Conservation (phyloP, 2,797 vertebrate genomes). For the Coranthus polyacanthus region DNA sequence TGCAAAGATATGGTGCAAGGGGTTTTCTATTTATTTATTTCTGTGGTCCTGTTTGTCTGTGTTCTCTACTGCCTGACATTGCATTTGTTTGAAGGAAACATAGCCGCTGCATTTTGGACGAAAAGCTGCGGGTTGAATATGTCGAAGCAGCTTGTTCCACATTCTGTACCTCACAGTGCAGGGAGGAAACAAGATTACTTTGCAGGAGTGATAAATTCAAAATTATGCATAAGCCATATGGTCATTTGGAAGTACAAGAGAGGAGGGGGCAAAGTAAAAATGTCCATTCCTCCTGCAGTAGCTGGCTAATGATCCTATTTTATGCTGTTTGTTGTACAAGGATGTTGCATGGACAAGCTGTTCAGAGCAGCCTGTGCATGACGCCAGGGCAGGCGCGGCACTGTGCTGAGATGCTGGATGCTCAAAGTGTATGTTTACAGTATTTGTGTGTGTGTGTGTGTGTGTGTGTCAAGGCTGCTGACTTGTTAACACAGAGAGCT, state of each 20-base stretch:
- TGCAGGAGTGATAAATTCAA: conserved; percentile 44
- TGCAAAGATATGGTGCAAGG: conserved; percentile 13
- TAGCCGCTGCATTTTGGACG: conserved; percentile 3
- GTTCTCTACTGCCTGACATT: conserved; percentile 15
- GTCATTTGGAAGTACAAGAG: conserved; percentile 51
- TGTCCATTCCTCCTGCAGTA: conserved; percentile 38
- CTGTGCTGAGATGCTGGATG: conserved; percentile 28
- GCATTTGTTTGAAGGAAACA: conserved; percentile 15
- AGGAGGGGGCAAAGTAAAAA: conserved; percentile 29
- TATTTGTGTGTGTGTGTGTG: conserved; percentile 15
- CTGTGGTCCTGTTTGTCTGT: conserved; percentile 13
- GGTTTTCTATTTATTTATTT: conserved; percentile 29
- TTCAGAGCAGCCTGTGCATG: conserved; percentile 41
- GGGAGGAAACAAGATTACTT: conserved; percentile 31
- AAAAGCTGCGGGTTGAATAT: conserved; percentile 14
- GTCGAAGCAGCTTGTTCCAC: conserved; percentile 24
- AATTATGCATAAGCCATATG: conserved; percentile 65
- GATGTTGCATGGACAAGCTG: conserved; percentile 53
- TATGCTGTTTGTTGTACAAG: conserved; percentile 53
- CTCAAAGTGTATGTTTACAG: conserved; percentile 12
- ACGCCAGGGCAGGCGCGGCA: conserved; percentile 22
- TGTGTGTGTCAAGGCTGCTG: background rate
- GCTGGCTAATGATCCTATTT: conserved; percentile 49
- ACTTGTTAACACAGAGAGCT: too few relatives aligned
- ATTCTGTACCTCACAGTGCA: conserved; percentile 11